These are phyloP conservation scores for Phrynosoma platyrhinos DNA, from an alignment of 2,113 vertebrate species.

Conservation along the genomic window DNA sequence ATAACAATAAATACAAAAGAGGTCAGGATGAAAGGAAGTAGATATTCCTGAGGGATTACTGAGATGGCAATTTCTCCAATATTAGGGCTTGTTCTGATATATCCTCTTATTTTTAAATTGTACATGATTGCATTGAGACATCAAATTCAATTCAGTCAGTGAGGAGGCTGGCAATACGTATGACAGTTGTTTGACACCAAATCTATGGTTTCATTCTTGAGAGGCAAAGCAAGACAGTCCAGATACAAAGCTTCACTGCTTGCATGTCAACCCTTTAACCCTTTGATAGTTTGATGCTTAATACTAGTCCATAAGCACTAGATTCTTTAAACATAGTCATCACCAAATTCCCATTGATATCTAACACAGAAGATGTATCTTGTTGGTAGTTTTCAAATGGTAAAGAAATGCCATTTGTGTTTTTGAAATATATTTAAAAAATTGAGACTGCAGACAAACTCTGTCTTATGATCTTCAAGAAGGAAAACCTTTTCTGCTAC, in stretches of 20 bases:
- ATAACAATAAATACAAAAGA: constrained; percentile 22
- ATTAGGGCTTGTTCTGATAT: constrained; percentile 43
- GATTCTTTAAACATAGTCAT: not conserved
- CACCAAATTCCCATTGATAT: not conserved
- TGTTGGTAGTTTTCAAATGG: not conserved
- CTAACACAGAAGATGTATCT: not conserved
- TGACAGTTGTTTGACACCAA: constrained; percentile 1
- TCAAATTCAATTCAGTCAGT: constrained; percentile 39
- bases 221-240: constrained; percentile 27
- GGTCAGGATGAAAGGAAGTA: constrained; percentile 22
- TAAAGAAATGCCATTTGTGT: constrained; percentile 20
- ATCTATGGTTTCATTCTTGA: constrained; percentile 10
- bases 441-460: not conserved
- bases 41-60: not conserved
- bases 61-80: constrained; percentile 28
- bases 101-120: constrained; percentile 32
- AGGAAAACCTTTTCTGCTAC: not conserved
- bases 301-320: not conserved
- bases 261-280: constrained; percentile 30
- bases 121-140: constrained; percentile 35
- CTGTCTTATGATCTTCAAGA: constrained; percentile 15
- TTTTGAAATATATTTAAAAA: constrained; percentile 5
- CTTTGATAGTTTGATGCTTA: constrained; percentile 22
- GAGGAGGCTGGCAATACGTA: not conserved
- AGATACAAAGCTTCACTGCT: constrained; percentile 49